Conservation (phyloP, 2,888 invertebrate genomes). For the Apamea epomidion region DNA sequence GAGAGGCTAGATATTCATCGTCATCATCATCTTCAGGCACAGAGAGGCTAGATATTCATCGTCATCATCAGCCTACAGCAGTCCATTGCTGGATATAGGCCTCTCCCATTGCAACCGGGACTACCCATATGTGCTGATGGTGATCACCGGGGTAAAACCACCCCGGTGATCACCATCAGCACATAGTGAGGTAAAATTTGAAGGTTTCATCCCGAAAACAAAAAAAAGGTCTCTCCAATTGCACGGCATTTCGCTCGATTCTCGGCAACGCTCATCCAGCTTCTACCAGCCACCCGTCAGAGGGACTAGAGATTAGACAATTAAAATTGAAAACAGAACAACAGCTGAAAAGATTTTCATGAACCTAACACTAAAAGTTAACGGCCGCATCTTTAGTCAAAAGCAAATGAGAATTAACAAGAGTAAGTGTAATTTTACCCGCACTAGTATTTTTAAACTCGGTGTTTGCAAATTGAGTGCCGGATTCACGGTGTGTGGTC, state of each 20-base stretch:
- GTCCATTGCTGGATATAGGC: not conserved
- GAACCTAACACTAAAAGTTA: not conserved
- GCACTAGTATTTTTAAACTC: conserved; percentile 49
- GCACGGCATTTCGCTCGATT: not conserved
- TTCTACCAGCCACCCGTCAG: no score
- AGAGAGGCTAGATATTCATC: not conserved
- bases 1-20: not conserved
- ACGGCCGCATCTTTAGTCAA: not conserved
- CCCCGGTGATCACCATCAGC: no score
- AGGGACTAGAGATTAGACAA: not conserved
- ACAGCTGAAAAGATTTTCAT: not conserved
- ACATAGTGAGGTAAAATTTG: no score
- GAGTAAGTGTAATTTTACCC: conserved; percentile 30
- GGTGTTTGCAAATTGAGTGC: conserved; percentile 39
- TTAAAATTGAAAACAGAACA: not conserved
- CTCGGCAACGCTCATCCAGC: not conserved
- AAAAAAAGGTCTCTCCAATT: no score
- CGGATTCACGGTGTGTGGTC: conserved; percentile 66
- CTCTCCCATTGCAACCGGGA: no score
- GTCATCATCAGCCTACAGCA: no score
- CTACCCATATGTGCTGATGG: no score
- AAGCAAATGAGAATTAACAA: conserved; percentile 24
- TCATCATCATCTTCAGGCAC: not conserved
- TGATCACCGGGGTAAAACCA: no score
- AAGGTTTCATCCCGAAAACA: no score